Conservation (phyloP, 1,140 invertebrate species). For the Sarcophaga peregrina region DNA sequence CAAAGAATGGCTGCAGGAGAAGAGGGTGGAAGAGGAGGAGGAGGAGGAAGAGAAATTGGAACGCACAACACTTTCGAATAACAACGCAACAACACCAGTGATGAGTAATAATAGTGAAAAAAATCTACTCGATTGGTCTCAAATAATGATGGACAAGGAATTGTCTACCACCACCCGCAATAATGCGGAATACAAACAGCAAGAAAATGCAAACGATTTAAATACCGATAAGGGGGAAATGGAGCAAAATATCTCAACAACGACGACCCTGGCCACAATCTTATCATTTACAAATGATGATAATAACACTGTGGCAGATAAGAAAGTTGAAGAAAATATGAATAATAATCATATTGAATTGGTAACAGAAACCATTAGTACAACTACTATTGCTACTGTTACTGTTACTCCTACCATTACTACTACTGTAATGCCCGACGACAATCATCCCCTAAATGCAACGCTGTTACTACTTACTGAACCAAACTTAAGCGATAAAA, state of each 20-base stretch:
- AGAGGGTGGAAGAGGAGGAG: no score
- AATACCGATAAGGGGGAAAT: background rate
- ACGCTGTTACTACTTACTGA: background rate
- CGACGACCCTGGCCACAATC: background rate
- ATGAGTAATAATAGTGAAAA: slow-evolving; percentile 47
- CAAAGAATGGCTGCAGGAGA: background rate
- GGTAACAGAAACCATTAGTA: background rate
- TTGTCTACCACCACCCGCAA: slow-evolving; percentile 43
- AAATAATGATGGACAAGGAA: slow-evolving; percentile 54
- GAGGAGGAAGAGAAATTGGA: no score
- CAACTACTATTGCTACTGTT: background rate
- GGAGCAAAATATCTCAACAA: background rate
- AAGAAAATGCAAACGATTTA: background rate
- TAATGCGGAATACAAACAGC: slow-evolving; percentile 41
- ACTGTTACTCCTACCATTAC: background rate
- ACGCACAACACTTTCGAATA: no score
- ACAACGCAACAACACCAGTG: background rate
- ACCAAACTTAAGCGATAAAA: background rate
- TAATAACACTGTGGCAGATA: background rate
- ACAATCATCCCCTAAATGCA: background rate
- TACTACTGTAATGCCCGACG: background rate
- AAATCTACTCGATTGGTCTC: slow-evolving; percentile 60
- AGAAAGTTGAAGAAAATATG: slow-evolving; percentile 4
- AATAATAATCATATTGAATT: background rate
- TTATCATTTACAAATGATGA: background rate